Evolutionary conservation across 1,140 invertebrate genomes (phyloP), one percentile per base, ranked within the genome.

Genomic region (Hylaeus volcanicus): DNA sequence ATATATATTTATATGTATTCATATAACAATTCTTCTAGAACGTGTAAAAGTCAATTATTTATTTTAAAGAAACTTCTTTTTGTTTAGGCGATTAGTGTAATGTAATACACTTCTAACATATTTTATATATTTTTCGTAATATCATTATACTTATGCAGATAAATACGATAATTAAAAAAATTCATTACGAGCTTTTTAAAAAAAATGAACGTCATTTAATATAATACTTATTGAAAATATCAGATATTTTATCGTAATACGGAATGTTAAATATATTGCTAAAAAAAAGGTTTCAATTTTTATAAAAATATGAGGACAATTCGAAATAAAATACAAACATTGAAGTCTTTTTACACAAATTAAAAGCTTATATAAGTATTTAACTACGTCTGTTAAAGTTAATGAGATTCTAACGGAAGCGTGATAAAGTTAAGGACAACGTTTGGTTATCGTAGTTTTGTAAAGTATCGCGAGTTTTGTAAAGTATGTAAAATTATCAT

Each of bases 11-110:
- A 73, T 73, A 55, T 72, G 66, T 43, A 11, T 63, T 58, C 39
- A 68, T 37, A 56, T 80, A 85, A 83, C 60, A 82, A 53, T 60
- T 79, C 39, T 72, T 26, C 26, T 68, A 48, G 26, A 80, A 80
- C 76, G 41, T 81, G 51, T 43, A 4, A 3, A 64, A 75, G 1
- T 70, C 48, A 68, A 74, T 66, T 65, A 64, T 76, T 26, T 79
- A 63, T 85, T 66, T 63, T 69, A 39, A 51, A 66, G 45, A 63
- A 61, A 6, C 66, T 58, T 65, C 6, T 71, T 80, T 70, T 51
- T 58, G 76, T 58, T 63, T 70, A 77, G 55, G 45, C 55, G 51
- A 69, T 69, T 68, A 63, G 43, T 71, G 45, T n/a, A 79, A 66
- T 72, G 43, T 74, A 48, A 60, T n/a, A 79, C 11, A 73, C 70